These are phyloP conservation scores for Hydractinia echinata DNA, from an alignment of 30 jellyfish, hydroid and myxozoan species.

Conservation along the genomic window DNA sequence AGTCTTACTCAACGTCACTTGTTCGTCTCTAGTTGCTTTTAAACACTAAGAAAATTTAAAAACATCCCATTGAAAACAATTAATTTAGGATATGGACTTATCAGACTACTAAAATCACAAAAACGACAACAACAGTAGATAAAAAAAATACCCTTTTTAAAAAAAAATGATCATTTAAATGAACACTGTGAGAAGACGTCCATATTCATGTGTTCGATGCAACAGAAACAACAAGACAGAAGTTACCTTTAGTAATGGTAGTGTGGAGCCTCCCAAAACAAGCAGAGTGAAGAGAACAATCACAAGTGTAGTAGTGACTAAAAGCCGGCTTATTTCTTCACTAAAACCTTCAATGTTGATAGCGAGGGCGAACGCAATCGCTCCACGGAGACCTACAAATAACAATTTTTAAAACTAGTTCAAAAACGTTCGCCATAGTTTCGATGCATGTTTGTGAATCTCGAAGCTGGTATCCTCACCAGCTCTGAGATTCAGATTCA, in stretches of 20 bases:
- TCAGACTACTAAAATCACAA: too few relatives aligned
- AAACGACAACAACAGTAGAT: too few relatives aligned
- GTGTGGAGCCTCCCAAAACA: conserved; percentile 83
- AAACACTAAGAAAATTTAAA: conserved; percentile 20
- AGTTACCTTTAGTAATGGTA: conserved; percentile 79
- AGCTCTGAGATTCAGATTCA: too few relatives aligned
- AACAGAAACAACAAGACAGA: too few relatives aligned
- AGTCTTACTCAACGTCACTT: conserved; percentile 79
- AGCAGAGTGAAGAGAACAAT: conserved; percentile 80
- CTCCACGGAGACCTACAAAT: conserved; percentile 93
- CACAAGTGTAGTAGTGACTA: conserved; percentile 78
- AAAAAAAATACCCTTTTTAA: too few relatives aligned
- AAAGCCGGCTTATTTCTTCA: conserved; percentile 80
- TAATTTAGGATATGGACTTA: too few relatives aligned
- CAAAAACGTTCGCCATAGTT: background rate
- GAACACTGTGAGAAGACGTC: background rate
- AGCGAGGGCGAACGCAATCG: conserved; percentile 95
- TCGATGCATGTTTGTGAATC: too few relatives aligned
- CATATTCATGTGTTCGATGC: background rate
- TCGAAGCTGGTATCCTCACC: too few relatives aligned
- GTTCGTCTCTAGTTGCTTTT: conserved; percentile 45
- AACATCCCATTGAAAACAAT: conserved; percentile 13
- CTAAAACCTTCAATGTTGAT: conserved; percentile 59
- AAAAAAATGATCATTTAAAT: background rate
- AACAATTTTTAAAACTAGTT: background rate